phyloP scores from a whole-genome alignment of 2,888 invertebrate genomes.

The Drosophila mercatorum region DNA sequence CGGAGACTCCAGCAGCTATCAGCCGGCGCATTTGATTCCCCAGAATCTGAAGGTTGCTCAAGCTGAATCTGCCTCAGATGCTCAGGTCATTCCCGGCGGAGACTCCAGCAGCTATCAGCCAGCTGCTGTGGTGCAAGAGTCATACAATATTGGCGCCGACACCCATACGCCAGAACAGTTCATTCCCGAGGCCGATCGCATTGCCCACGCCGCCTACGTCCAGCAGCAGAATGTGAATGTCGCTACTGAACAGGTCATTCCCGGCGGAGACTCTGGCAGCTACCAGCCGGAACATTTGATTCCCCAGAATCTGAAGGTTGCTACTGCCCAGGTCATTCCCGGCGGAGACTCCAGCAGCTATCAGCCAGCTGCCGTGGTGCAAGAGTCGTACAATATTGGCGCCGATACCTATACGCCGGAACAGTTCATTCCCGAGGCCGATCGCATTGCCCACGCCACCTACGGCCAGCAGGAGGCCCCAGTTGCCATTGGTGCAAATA shows the following conservation, averaged over 20 bases:
- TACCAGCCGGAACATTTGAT: slow-evolving; percentile 38
- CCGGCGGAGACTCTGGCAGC: slow-evolving; percentile 35
- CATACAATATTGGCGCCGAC: slow-evolving; percentile 47
- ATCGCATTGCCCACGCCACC: slow-evolving; percentile 41
- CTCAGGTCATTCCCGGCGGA: slow-evolving; percentile 15
- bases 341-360: slow-evolving; percentile 42
- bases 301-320: slow-evolving; percentile 1
- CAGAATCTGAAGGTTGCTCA: background rate
- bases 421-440: slow-evolving; percentile 49
- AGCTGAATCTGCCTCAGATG: background rate
- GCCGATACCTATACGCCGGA: slow-evolving; percentile 51
- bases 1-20: slow-evolving; percentile 38
- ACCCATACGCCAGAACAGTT: slow-evolving; percentile 53
- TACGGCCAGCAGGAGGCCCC: slow-evolving; percentile 36
- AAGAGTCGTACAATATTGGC: slow-evolving; percentile 39
- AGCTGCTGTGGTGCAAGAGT: background rate
- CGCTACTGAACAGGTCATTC: slow-evolving; percentile 2
- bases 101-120: slow-evolving; percentile 48
- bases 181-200: slow-evolving; percentile 41
- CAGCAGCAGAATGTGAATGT: slow-evolving; percentile 12
- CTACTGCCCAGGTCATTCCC: slow-evolving; percentile 5
- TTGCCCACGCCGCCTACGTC: slow-evolving; percentile 41
- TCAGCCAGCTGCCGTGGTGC: slow-evolving; percentile 19
- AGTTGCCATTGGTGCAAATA: slow-evolving; percentile 34
- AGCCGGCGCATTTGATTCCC: slow-evolving; percentile 29